Conservation (phyloP, 2,797 vertebrate genomes). For the Melopsittacus undulatus region DNA sequence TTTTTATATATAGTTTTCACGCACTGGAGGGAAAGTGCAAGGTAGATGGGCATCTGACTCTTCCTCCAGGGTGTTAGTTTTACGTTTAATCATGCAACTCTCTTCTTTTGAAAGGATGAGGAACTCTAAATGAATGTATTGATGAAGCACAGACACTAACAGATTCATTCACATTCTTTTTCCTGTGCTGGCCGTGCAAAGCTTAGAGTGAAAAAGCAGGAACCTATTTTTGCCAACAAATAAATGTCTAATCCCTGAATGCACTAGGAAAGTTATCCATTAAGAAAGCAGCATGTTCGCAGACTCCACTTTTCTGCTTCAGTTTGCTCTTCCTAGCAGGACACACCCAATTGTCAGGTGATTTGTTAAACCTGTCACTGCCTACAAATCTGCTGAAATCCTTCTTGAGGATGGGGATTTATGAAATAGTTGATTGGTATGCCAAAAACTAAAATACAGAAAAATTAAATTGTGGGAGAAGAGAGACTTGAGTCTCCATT, state of each 20-base stretch:
- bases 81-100: not conserved
- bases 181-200: not conserved
- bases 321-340: constrained; percentile 12
- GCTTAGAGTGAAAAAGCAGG: not conserved
- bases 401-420: not conserved
- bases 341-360: constrained; percentile 22
- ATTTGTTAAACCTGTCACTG: constrained; percentile 46
- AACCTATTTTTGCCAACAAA: not conserved
- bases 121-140: constrained; percentile 2
- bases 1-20: not conserved
- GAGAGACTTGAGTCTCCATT: not conserved
- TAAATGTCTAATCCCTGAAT: not conserved
- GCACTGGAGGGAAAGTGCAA: not conserved
- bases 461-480: not conserved
- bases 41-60: not conserved
- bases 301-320: constrained; percentile 18
- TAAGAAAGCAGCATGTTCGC: constrained; percentile 12
- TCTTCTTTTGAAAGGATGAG: not conserved
- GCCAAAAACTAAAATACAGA: not conserved
- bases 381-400: constrained; percentile 13
- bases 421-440: not conserved
- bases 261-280: not conserved
- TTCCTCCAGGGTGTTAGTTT: not conserved
- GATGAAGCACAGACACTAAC: not conserved
- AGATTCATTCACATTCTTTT: not conserved